Conservation (phyloP, 2,888 invertebrate species). For the Thereva unica region DNA sequence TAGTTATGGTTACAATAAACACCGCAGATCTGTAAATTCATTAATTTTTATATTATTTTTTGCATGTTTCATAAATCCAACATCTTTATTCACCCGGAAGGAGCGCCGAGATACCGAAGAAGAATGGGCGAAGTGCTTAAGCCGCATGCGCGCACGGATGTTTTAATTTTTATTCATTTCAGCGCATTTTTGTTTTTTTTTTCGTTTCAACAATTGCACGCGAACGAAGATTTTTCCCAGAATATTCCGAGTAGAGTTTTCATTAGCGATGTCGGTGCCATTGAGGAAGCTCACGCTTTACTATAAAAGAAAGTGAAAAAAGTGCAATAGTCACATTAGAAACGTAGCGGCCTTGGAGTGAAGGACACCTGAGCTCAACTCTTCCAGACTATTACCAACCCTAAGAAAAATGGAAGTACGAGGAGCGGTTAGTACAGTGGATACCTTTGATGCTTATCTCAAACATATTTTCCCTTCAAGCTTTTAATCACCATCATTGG, state of each 20-base stretch:
- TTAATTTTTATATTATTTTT: too few species aligned
- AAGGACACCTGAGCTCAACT: conserved; percentile 4
- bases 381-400: neutral
- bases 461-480: conserved; percentile 10
- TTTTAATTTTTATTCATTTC: conserved; percentile 6
- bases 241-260: conserved; percentile 10
- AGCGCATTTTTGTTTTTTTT: conserved; percentile 12
- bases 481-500: conserved; percentile 12
- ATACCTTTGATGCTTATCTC: neutral
- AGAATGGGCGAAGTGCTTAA: neutral
- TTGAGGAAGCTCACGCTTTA: conserved; percentile 25
- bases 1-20: too few species aligned
- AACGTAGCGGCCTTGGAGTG: conserved; percentile 16
- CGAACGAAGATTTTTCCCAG: conserved; percentile 26
- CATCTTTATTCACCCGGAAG: too few species aligned
- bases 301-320: conserved; percentile 31
- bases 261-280: conserved; percentile 29
- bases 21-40: too few species aligned
- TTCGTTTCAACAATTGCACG: conserved; percentile 24
- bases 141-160: neutral
- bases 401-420: conserved; percentile 24
- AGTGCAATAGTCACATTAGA: conserved; percentile 20
- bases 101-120: too few species aligned
- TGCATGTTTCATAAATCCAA: too few species aligned
- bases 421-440: conserved; percentile 7